A percentile compares a stretch with the other conserved stretches of the same genome.
phyloP scores from a whole-genome alignment of 30 jellyfish, hydroid and myxozoan species.

The Mastigias papua region DNA sequence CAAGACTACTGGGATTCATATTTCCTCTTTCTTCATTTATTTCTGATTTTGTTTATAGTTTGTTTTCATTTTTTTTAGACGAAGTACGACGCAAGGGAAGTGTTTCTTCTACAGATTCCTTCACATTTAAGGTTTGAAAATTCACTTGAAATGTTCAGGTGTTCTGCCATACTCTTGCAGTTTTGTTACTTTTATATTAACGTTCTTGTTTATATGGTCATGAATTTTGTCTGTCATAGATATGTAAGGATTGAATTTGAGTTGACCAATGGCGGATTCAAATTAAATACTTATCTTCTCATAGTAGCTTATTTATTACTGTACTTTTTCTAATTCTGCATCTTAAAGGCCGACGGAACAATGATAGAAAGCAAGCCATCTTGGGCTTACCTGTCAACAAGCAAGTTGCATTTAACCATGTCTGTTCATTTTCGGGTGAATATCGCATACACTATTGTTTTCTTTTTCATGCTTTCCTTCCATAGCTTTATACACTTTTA shows the following conservation, averaged over 20 bases:
- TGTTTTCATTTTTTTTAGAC: conserved; percentile 18
- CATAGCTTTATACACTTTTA: neutral
- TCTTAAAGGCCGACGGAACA: conserved; percentile 49
- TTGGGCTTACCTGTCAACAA: conserved; percentile 65
- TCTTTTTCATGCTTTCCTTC: neutral
- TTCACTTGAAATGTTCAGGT: too few species aligned
- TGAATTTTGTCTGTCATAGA: too few species aligned
- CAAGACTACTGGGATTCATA: too few species aligned
- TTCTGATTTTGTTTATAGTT: too few species aligned
- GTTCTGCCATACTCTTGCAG: too few species aligned
- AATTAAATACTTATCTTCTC: too few species aligned
- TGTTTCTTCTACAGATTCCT: conserved; percentile 50
- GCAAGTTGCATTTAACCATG: conserved; percentile 89
- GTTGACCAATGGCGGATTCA: too few species aligned
- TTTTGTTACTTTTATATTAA: too few species aligned
- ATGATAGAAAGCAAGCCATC: conserved; percentile 53
- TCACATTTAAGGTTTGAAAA: conserved; percentile 20
- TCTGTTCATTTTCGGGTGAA: conserved; percentile 96
- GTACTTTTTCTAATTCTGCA: neutral
- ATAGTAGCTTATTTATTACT: too few species aligned
- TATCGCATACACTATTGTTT: neutral
- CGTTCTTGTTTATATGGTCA: too few species aligned
- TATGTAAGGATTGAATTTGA: too few species aligned
- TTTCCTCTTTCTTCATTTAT: too few species aligned
- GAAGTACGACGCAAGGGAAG: conserved; percentile 50